phyloP scores from a whole-genome alignment of 2,888 invertebrate genomes.

The Coenonympha glycerion region DNA sequence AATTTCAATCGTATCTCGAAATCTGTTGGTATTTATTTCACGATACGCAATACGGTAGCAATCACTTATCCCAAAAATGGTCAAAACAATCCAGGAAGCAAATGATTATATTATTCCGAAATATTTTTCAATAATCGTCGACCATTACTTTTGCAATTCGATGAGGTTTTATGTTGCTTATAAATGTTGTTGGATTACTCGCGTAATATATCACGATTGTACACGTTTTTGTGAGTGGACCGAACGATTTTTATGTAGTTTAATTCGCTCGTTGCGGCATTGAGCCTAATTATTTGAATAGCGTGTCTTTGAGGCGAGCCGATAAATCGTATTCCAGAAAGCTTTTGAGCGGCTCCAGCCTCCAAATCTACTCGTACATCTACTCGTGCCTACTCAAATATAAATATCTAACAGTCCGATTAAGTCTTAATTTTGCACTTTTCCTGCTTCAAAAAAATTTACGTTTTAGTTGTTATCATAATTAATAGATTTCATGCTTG shows the following conservation, averaged over 20 bases:
- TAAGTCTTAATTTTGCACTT: no score
- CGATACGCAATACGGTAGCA: constrained; percentile 4
- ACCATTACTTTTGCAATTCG: constrained; percentile 18
- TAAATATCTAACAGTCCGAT: no score
- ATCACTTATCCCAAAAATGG: constrained; percentile 14
- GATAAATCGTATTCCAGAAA: constrained; percentile 42
- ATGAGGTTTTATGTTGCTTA: constrained; percentile 17
- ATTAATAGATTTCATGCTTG: no score
- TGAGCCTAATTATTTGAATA: constrained; percentile 72
- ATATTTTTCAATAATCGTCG: constrained; percentile 18
- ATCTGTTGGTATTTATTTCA: constrained; percentile 5
- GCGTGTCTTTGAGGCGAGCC: constrained; percentile 65
- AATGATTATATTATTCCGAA: constrained; percentile 17
- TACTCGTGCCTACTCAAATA: neutral
- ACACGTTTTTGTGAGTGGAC: constrained; percentile 50
- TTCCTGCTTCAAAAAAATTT: no score
- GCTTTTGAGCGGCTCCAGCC: constrained; percentile 13
- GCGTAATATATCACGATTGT: constrained; percentile 48
- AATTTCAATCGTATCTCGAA: neutral
- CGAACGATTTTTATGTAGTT: constrained; percentile 63
- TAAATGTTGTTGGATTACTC: constrained; percentile 21
- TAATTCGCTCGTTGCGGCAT: constrained; percentile 63
- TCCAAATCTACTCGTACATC: neutral
- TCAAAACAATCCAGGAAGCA: constrained; percentile 14
- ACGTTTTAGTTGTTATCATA: no score